These are phyloP conservation scores for Clavelina lepadiformis DNA, from an alignment of 23 tunicate species.

Conservation along the genomic window DNA sequence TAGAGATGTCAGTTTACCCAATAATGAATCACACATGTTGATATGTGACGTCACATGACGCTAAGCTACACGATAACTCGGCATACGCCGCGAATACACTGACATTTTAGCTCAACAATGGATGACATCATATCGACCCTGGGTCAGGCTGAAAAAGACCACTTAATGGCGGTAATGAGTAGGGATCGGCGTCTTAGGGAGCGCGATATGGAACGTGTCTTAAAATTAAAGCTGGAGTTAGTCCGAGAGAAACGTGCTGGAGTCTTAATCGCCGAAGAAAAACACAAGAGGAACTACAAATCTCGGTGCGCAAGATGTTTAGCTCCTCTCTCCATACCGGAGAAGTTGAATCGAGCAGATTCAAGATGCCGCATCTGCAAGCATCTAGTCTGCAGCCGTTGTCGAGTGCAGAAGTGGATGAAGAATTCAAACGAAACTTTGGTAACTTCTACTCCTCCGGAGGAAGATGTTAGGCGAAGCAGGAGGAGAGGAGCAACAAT, in stretches of 20 bases:
- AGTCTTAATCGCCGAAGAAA: constrained; percentile 25
- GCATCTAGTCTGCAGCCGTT: constrained; percentile 57
- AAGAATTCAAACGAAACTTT: neutral
- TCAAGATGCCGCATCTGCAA: constrained; percentile 56
- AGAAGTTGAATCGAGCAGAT: constrained; percentile 10
- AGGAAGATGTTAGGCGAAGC: no score
- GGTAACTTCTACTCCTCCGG: no score
- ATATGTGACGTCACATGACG: no score
- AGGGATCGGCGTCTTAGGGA: constrained; percentile 64
- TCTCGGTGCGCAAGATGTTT: constrained; percentile 60
- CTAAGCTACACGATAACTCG: no score
- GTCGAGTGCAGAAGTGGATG: constrained; percentile 31
- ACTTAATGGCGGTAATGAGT: constrained; percentile 50
- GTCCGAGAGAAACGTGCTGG: constrained; percentile 65
- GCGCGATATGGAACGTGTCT: constrained; percentile 42
- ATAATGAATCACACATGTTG: no score
- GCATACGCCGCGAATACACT: neutral
- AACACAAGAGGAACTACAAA: neutral
- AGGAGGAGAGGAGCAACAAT: no score
- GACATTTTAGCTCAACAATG: constrained; percentile 1
- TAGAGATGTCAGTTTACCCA: no score
- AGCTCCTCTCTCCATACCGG: constrained; percentile 9
- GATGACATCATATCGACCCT: constrained; percentile 30
- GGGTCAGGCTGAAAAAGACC: constrained; percentile 15
- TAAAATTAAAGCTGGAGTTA: constrained; percentile 37